Percentiles rank a stretch among this genome's conserved stretches.
These are phyloP conservation scores for Pseudochirops cupreus DNA, from an alignment of 2,797 vertebrate genomes.

Conservation along the genomic window DNA sequence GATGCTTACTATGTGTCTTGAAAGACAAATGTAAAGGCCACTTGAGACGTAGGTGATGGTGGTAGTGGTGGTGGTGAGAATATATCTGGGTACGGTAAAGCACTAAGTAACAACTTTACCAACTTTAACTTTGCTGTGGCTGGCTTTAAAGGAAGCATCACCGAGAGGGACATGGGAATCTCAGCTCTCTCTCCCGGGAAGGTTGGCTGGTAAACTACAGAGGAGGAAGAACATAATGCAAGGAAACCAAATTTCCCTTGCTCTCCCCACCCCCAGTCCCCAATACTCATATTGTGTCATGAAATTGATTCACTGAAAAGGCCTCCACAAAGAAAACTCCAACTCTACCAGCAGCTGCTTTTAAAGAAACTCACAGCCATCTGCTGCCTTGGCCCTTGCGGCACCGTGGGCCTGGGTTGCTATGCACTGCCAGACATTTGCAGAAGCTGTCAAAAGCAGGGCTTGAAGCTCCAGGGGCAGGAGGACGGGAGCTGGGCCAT, in stretches of 20 bases:
- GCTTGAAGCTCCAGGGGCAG: neutral
- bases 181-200: neutral
- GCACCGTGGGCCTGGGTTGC: neutral
- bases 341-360: conserved; percentile 72
- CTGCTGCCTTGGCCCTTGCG: conserved; percentile 62
- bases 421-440: neutral
- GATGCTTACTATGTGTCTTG: neutral
- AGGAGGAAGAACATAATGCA: neutral
- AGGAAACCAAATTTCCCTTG: neutral
- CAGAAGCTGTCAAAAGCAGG: conserved; percentile 52
- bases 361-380: conserved; percentile 66
- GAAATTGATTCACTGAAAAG: conserved; percentile 51
- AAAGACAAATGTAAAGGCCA: neutral
- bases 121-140: neutral
- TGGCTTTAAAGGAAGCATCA: neutral
- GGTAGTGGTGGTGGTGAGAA: neutral
- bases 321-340: conserved; percentile 41
- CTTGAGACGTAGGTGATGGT: neutral
- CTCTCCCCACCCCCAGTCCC: neutral
- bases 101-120: neutral
- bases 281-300: conserved; percentile 60
- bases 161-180: neutral
- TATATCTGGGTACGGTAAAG: neutral
- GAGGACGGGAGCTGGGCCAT: neutral
- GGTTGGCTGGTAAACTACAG: neutral